A percentile compares a stretch with the other conserved stretches of the same genome.
phyloP scores from a whole-genome alignment of 2,113 vertebrate species.

The Phycodurus eques region DNA sequence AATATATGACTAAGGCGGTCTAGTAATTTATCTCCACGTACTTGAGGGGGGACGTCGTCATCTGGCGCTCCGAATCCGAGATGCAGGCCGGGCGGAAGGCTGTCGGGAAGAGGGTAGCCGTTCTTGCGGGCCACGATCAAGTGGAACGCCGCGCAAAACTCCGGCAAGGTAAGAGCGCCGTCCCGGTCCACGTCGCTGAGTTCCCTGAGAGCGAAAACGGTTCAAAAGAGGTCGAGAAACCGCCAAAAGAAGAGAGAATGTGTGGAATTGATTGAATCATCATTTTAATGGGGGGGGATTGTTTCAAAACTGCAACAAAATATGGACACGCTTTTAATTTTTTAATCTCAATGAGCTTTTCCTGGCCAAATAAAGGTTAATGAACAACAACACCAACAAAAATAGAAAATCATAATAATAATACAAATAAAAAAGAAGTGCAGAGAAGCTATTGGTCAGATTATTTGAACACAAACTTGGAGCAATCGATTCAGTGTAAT shows the following conservation, averaged over 20 bases:
- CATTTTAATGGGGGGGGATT: not conserved
- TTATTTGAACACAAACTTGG: too few species aligned
- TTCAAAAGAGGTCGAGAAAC: not conserved
- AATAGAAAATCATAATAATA: too few species aligned
- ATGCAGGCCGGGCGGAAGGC: slow-evolving; percentile 79
- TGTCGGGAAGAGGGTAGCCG: slow-evolving; percentile 86
- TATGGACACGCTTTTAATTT: too few species aligned
- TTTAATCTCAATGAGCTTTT: too few species aligned
- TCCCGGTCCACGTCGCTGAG: slow-evolving; percentile 91
- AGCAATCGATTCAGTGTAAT: too few species aligned
- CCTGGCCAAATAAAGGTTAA: too few species aligned
- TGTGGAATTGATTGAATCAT: not conserved
- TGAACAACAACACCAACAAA: too few species aligned
- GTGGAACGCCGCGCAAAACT: slow-evolving; percentile 95
- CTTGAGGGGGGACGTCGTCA: slow-evolving; percentile 52
- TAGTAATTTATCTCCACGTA: not conserved
- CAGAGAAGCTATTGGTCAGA: too few species aligned
- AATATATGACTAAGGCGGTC: too few species aligned
- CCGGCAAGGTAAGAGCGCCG: slow-evolving; percentile 83
- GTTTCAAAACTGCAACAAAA: too few species aligned
- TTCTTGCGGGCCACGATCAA: slow-evolving; percentile 95
- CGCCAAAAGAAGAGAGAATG: not conserved
- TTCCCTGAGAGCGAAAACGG: slow-evolving; percentile 75
- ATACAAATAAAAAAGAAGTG: too few species aligned
- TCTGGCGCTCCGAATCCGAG: slow-evolving; percentile 68